A percentile compares a stretch with the other conserved stretches of the same genome.
phyloP scores from a whole-genome alignment of 2,888 invertebrate species.

The Aethes cnicana region DNA sequence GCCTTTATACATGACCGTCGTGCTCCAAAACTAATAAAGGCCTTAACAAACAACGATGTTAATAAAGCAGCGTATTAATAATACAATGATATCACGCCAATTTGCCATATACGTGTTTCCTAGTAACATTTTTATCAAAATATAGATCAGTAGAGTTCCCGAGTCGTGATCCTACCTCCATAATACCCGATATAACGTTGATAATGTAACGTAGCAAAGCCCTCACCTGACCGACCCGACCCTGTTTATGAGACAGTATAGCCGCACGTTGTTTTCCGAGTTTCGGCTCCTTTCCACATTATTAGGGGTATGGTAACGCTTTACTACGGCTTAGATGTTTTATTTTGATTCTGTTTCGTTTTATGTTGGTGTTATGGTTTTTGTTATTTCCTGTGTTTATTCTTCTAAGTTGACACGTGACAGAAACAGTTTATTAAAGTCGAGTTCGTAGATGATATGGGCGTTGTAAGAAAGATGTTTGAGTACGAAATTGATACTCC shows the following conservation, averaged over 20 bases:
- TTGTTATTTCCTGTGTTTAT: background rate
- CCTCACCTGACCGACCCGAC: constrained; percentile 31
- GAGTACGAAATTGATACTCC: too few species aligned
- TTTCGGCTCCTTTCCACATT: constrained; percentile 31
- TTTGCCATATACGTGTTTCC: background rate
- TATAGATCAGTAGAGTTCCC: constrained; percentile 23
- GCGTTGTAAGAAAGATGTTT: too few species aligned
- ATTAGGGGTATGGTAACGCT: constrained; percentile 28
- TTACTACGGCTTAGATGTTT: constrained; percentile 22
- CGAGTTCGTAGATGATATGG: too few species aligned
- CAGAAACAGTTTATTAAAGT: too few species aligned
- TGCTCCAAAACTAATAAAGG: too few species aligned
- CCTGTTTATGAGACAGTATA: constrained; percentile 29
- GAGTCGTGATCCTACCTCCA: constrained; percentile 26
- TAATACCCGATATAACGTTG: constrained; percentile 31
- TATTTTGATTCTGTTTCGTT: constrained; percentile 21
- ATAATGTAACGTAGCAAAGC: constrained; percentile 28
- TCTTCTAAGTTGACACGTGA: too few species aligned
- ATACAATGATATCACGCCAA: constrained; percentile 3
- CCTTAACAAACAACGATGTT: background rate
- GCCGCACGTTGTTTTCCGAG: constrained; percentile 30
- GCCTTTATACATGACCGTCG: too few species aligned
- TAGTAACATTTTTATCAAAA: constrained; percentile 19
- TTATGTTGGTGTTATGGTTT: constrained; percentile 1
- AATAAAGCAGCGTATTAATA: background rate